A percentile compares a stretch with the other conserved stretches of the same genome.
These are phyloP conservation scores for Cryptops parisi DNA, from an alignment of 2,888 invertebrate species.

Conservation along the genomic window DNA sequence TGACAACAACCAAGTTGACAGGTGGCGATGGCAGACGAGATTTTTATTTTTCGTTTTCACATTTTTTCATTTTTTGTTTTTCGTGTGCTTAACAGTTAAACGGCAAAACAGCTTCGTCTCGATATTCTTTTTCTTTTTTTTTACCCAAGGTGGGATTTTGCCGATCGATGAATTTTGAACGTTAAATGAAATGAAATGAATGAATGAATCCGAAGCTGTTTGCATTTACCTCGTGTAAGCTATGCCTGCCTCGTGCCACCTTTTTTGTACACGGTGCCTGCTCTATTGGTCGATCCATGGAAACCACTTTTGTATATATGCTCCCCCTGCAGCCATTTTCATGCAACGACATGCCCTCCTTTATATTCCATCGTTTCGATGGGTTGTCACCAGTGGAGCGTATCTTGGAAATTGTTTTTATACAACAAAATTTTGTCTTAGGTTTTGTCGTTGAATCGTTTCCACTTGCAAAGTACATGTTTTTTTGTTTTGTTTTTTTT, in stretches of 20 bases:
- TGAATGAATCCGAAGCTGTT: no score
- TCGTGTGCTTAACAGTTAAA: no score
- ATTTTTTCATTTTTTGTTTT: no score
- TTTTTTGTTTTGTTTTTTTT: neutral
- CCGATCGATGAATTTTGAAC: no score
- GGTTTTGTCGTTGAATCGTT: neutral
- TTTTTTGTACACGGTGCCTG: conserved; percentile 11
- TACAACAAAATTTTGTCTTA: conserved; percentile 1
- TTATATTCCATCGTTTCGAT: conserved; percentile 1
- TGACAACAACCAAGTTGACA: conserved; percentile 11
- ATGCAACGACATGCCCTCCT: neutral
- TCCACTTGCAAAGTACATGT: neutral
- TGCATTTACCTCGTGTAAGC: no score
- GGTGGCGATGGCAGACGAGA: conserved; percentile 5
- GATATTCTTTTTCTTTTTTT: neutral
- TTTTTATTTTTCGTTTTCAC: no score
- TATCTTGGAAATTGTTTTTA: conserved; percentile 1
- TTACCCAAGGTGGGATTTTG: neutral
- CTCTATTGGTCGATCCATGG: conserved; percentile 5
- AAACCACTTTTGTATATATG: conserved; percentile 11
- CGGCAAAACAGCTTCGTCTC: no score
- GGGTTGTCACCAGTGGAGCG: conserved; percentile 1
- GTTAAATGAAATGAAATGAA: no score
- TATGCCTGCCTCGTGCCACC: conserved; percentile 2
- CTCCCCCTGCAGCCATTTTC: conserved; percentile 5